phyloP scores from a whole-genome alignment of 2,113 vertebrate genomes.

The Onychostoma macrolepis region DNA sequence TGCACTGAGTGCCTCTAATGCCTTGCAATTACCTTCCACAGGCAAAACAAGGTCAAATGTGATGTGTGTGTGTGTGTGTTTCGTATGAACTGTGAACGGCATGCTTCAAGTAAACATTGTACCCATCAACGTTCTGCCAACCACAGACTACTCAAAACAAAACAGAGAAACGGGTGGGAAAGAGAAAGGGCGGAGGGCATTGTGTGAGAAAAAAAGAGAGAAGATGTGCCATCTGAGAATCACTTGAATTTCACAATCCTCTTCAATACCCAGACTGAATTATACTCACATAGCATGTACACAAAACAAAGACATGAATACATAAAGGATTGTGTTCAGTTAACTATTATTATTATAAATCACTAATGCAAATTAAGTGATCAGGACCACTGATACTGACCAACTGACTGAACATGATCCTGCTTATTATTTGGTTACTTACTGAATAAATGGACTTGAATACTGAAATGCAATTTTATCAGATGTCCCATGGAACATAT shows the following conservation, averaged over 20 bases:
- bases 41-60: slow-evolving; percentile 21
- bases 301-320: not conserved
- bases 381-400: not conserved
- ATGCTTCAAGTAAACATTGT: slow-evolving; percentile 19
- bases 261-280: not conserved
- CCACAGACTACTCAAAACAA: slow-evolving; percentile 54
- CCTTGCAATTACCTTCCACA: not conserved
- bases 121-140: slow-evolving; percentile 28
- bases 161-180: slow-evolving; percentile 33
- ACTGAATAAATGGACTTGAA: not conserved
- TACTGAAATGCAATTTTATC: not conserved
- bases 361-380: not conserved
- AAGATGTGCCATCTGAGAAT: not conserved
- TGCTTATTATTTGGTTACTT: not conserved
- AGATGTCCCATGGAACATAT: not conserved
- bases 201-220: slow-evolving; percentile 29
- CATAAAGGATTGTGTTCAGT: not conserved
- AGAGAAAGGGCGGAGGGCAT: not conserved
- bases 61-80: slow-evolving; percentile 31
- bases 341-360: not conserved
- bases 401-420: not conserved
- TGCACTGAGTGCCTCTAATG: not conserved
- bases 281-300: not conserved
- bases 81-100: not conserved
- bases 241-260: not conserved